Base-by-base conservation (phyloP, 2,888 invertebrate genomes). In the Digitonthophagus gazella region DNA sequence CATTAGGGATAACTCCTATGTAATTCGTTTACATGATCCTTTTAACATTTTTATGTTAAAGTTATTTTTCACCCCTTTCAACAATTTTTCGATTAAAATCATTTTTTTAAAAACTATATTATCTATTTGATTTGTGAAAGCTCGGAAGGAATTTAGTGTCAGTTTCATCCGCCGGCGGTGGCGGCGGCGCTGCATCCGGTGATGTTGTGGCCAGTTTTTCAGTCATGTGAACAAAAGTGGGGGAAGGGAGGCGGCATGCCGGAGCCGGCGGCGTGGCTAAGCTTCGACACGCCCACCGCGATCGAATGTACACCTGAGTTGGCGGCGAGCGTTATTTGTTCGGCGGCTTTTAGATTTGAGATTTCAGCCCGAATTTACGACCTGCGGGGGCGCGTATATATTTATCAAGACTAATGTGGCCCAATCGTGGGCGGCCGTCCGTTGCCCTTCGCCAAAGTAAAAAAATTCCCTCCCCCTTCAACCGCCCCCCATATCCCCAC, bases 301-400 rank as follows among this genome's bases (percentile, higher is more conserved):
- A 79, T 82, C 80, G 79, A 80, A 80, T 78, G 79, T 77, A 77
- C 81, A 82, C 81, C 82, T 82, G 82, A 79, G 78, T 44, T 44
- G 28, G 28, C 79, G 77, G 76, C 77, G 75, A 78, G 76, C 76
- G 75, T 78, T 77, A 76, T 79, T 79, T 78, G 77, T 78, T 77
- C 76, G 73, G 75, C 74, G 76, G 77, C 76, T 77, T 76, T 76
- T 75, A 74, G 71, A 74, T 74, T 71, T 72, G 70, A 44, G 28
- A 44, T 44, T 44, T 44, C 28, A 44, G 61, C 61, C 64, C 65
- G 73, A 72, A 74, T 74, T 74, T 72, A 57, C 72, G 69, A 70
- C 71, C 71, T 71, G 63, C 69, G 68, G 61, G 64, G 70, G 67
- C 65, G 54, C 58, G 65, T 65, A 68, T 58, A 68, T 65, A 58